Percentiles rank a stretch among this genome's conserved stretches.
Evolutionary conservation across 2,888 invertebrate genomes (phyloP).

Genomic region (Pantelozetes paolii): DNA sequence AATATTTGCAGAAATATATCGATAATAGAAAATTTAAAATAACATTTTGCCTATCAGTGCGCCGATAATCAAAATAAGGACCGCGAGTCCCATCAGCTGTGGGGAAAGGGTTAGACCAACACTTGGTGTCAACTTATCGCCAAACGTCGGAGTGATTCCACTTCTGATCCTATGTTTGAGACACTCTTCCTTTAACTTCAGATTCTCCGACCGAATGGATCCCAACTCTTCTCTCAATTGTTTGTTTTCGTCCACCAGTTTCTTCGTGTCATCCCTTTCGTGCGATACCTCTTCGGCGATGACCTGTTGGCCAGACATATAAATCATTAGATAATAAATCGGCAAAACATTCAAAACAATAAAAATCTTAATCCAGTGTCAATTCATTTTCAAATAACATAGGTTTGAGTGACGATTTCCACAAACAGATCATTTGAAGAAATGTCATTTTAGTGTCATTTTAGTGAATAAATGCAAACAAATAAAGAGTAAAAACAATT

Average conservation of each 20-base stretch:
- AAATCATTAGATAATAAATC: background rate
- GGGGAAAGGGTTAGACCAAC: constrained; percentile 21
- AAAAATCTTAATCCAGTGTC: background rate
- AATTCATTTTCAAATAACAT: too few relatives aligned
- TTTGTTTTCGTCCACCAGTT: constrained; percentile 68
- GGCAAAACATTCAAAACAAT: background rate
- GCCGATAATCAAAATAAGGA: constrained; percentile 67
- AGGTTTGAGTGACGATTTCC: too few relatives aligned
- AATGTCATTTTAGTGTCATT: too few relatives aligned
- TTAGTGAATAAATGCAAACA: too few relatives aligned
- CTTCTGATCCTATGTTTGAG: constrained; percentile 40
- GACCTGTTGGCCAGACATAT: background rate
- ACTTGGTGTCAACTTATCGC: background rate
- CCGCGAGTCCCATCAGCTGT: constrained; percentile 59
- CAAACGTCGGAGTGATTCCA: constrained; percentile 6
- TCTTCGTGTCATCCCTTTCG: constrained; percentile 57
- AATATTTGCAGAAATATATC: constrained; percentile 20
- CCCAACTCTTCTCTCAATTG: constrained; percentile 72
- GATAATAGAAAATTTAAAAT: constrained; percentile 63
- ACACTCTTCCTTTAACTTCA: constrained; percentile 65
- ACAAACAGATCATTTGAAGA: too few relatives aligned
- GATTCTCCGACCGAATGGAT: constrained; percentile 75
- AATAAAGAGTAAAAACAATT: too few relatives aligned
- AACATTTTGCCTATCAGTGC: constrained; percentile 74
- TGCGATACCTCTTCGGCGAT: background rate